Evolutionary conservation across 2,797 vertebrate genomes (phyloP), one percentile per base, ranked within the genome.

Genomic region (Orientallactaga sibirica): DNA sequence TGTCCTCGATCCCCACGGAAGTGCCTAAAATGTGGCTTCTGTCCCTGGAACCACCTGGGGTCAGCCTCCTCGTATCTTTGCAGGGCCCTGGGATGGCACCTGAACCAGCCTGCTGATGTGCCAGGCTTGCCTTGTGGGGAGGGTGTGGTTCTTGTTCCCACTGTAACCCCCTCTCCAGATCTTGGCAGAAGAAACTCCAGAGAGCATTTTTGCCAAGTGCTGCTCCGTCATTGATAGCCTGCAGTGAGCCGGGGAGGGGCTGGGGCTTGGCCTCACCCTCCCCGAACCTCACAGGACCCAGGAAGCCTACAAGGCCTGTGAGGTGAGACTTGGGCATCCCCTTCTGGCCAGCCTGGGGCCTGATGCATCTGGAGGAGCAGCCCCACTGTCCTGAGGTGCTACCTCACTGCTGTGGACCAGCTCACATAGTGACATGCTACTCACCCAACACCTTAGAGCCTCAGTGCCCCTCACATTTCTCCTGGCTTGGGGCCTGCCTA

Each of bases 141-240:
- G 52, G 19, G 5, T 9, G 11, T 4, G 37, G 82, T 7, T 85
- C n/a, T 19, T 73, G 58, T 27, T 15, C 15, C 10, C 2, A 1
- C 16, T 64, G 58, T 41, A 27, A 29, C 78, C 68, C 20, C 68
- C 84, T 68, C 79, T 43, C 68, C 37, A 95, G 93, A 93, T 97
- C 88, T 89, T 94, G 67, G 97, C 94, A 66, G 94, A 96, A 85
- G 96, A 41, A 2, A 33, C 95, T 19, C 92, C 94, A 8, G 94
- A 97, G 24, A 82, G 37, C 66, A 62, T 97, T 58, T 97, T 96
- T 52, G 66, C 81, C 70, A 97, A 95, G 41, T 94, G 95, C 92
- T 97, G 95, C 89, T 96, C 81, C 0, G 92, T 96, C 74, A 94
- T 94, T 0, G 62, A 95, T 58, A 95, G 95, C 19, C 92, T 96